A percentile compares a stretch with the other conserved stretches of the same genome.
phyloP scores from a whole-genome alignment of 2,888 invertebrate species.

The Cataglyphis livida region DNA sequence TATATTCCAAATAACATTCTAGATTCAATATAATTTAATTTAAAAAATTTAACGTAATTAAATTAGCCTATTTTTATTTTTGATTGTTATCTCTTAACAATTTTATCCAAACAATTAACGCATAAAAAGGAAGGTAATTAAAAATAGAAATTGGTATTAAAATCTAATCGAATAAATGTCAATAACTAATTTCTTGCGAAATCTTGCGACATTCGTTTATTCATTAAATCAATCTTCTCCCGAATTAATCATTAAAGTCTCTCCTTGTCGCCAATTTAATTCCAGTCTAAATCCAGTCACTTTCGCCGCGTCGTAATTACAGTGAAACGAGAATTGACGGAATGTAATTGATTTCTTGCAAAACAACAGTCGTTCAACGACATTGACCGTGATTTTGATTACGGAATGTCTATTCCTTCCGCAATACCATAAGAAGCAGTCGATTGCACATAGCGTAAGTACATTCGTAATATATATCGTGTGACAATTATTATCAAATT shows the following conservation, averaged over 20 bases:
- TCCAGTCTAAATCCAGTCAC: slow-evolving; percentile 41
- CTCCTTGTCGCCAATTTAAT: slow-evolving; percentile 1
- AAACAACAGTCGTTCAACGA: slow-evolving; percentile 6
- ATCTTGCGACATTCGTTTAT: neutral
- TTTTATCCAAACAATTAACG: neutral
- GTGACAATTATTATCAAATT: neutral
- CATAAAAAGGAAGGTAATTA: neutral
- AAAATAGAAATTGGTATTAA: neutral
- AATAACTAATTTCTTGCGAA: slow-evolving; percentile 3
- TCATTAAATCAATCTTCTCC: neutral
- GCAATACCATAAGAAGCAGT: neutral
- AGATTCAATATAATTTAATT: neutral
- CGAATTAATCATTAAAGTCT: neutral
- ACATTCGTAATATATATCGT: neutral
- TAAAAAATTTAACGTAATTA: neutral
- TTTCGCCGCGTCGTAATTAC: slow-evolving; percentile 52
- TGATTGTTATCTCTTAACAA: neutral
- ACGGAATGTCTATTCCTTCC: slow-evolving; percentile 6
- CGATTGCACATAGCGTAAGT: neutral
- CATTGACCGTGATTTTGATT: slow-evolving; percentile 50
- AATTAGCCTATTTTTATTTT: neutral
- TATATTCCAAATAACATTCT: neutral
- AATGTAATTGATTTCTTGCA: slow-evolving; percentile 53
- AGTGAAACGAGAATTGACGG: slow-evolving; percentile 25
- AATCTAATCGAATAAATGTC: neutral